Conservation (phyloP, 1,140 invertebrate genomes). For the Drosophila erecta region DNA sequence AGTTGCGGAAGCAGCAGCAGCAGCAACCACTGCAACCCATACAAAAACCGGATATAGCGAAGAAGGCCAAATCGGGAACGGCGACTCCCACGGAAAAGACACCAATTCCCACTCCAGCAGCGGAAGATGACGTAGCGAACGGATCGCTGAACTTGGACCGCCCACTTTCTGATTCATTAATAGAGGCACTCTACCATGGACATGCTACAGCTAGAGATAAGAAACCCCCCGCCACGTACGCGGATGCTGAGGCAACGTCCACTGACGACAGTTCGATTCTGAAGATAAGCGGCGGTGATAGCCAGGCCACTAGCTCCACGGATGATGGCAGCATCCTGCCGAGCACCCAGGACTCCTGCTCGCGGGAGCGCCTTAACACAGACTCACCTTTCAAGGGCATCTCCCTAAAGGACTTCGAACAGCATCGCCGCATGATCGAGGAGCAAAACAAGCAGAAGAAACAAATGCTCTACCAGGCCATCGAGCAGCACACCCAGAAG, state of each 20-base stretch:
- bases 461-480: conserved; percentile 89
- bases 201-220: conserved; percentile 17
- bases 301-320: conserved; percentile 18
- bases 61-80: conserved; percentile 41
- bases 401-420: conserved; percentile 88
- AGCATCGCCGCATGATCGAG: conserved; percentile 90
- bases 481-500: conserved; percentile 90
- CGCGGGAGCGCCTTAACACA: conserved; percentile 46
- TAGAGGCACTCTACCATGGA: conserved; percentile 71
- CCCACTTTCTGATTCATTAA: conserved; percentile 69
- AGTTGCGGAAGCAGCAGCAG: conserved; percentile 58
- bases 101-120: conserved; percentile 57
- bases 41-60: conserved; percentile 39
- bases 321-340: conserved; percentile 60
- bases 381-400: conserved; percentile 82
- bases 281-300: conserved; percentile 38
- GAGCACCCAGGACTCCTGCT: conserved; percentile 46
- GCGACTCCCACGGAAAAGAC: conserved; percentile 50
- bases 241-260: conserved; percentile 23
- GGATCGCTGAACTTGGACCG: conserved; percentile 65
- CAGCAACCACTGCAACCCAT: conserved; percentile 21
- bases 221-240: conserved; percentile 58
- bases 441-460: conserved; percentile 91
- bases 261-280: conserved; percentile 67
- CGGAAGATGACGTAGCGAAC: conserved; percentile 29